Evolutionary conservation across 2,797 vertebrate genomes (phyloP), one percentile per base, ranked within the genome.

Genomic region (Emydoidea blandingii): DNA sequence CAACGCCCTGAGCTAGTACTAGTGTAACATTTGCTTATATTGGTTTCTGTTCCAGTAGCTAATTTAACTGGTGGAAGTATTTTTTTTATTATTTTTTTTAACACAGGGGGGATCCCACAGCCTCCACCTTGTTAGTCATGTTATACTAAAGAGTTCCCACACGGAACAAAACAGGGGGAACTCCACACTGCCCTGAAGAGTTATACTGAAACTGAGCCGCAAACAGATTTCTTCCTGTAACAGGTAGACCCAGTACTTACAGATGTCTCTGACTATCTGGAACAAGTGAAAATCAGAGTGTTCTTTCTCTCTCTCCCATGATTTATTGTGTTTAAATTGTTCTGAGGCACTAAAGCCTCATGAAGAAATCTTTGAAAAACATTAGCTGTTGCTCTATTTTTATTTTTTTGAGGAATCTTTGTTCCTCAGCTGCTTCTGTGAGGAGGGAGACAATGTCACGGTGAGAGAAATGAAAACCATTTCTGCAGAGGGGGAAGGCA

Each of bases 291-390:
- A 53, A 78, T 78, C 44, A 16, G 27, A 18, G 27, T 78, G 12
- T 78, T 47, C 25, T 31, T 49, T 78, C 74, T 78, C 29, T 49
- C 27, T 47, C 41, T 31, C 44, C n/a, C 41, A 49, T 78, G 14
- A 49, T 78, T 16, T 31, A 47, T 78, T 49, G 15, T 78, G 74
- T 49, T 49, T 78, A 78, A 76, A 49, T 49, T 49, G 27, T 49
- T 47, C 25, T 78, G 44, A 78, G 14, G 25, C 72, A 74, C 81
- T 27, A 2, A 81, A 83, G 11, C 53, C 59, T 50, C 6, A 0
- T 0, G 0, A 57, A 1, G 56, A 8, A 0, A 80, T 85, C 29
- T 47, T 3, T 11, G 31, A 93, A n/a, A 0, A 44, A 31, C 0
- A 62, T 88, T 87, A 44, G 57, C 18, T 81, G 93, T 91, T 86